Percentiles rank a stretch among this genome's conserved stretches.
These are phyloP conservation scores for Ichneumoninae sp. DNA, from an alignment of 2,888 invertebrate species.

Conservation along the genomic window DNA sequence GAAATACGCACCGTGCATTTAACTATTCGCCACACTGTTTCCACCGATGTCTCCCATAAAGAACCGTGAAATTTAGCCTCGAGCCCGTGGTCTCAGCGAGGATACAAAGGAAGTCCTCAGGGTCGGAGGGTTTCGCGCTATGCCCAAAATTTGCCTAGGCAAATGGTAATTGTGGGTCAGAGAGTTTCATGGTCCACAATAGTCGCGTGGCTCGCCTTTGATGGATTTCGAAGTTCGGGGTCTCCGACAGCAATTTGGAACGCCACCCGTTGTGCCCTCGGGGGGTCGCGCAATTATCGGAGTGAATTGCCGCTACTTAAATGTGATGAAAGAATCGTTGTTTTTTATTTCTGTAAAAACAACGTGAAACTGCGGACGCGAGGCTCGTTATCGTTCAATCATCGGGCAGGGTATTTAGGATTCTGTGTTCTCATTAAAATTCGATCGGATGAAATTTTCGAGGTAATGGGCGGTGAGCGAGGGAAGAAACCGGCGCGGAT, in stretches of 20 bases:
- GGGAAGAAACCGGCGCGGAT: constrained; percentile 1
- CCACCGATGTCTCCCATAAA: not conserved
- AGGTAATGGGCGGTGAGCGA: not conserved
- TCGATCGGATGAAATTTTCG: constrained; percentile 36
- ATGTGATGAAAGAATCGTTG: constrained; percentile 27
- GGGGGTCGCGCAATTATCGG: constrained; percentile 33
- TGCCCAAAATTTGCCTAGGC: constrained; percentile 3
- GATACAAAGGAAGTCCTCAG: not conserved
- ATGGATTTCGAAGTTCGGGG: constrained; percentile 21
- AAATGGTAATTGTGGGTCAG: constrained; percentile 4
- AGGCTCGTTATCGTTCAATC: constrained; percentile 54
- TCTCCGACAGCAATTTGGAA: constrained; percentile 44
- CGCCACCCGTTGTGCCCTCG: constrained; percentile 39
- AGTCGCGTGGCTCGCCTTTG: constrained; percentile 44
- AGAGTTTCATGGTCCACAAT: constrained; percentile 48
- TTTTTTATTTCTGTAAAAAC: constrained; percentile 30
- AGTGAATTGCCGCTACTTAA: constrained; percentile 25
- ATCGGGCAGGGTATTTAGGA: not conserved
- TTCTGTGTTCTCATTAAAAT: constrained; percentile 49
- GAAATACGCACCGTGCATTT: not conserved
- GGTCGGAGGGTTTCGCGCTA: constrained; percentile 3
- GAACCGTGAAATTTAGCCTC: constrained; percentile 14
- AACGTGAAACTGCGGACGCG: constrained; percentile 37
- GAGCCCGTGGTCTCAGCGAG: not conserved
- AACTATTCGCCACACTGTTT: constrained; percentile 10